phyloP scores from a whole-genome alignment of 2,113 vertebrate genomes.

The Xyliphius kryptos region DNA sequence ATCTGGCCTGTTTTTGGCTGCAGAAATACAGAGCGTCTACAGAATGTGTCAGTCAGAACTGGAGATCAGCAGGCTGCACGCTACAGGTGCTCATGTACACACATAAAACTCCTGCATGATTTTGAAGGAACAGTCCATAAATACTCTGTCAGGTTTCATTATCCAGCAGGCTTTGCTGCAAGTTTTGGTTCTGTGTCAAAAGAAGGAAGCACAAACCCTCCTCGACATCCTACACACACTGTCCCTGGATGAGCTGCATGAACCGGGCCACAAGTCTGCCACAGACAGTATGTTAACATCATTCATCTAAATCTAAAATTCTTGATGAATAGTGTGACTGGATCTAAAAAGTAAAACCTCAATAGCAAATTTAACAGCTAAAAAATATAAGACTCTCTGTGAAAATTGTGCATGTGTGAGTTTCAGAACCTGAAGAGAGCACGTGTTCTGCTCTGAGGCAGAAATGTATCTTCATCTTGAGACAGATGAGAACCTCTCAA shows the following conservation, averaged over 20 bases:
- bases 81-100: slow-evolving; percentile 51
- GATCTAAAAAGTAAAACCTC: no score
- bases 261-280: slow-evolving; percentile 10
- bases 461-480: slow-evolving; percentile 24
- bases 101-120: background rate
- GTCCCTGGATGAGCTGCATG: slow-evolving; percentile 51
- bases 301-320: no score
- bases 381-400: background rate
- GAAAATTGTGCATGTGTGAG: slow-evolving; percentile 14
- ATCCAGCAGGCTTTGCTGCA: slow-evolving; percentile 49
- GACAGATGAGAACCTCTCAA: slow-evolving; percentile 19
- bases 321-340: no score
- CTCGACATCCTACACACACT: slow-evolving; percentile 50
- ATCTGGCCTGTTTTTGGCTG: slow-evolving; percentile 52
- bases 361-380: no score
- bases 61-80: slow-evolving; percentile 25
- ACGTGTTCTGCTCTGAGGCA: slow-evolving; percentile 4
- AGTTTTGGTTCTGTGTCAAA: slow-evolving; percentile 57
- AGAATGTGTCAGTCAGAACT: slow-evolving; percentile 13
- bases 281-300: slow-evolving; percentile 35
- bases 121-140: background rate
- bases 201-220: slow-evolving; percentile 58
- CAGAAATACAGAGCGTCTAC: slow-evolving; percentile 20
- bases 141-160: background rate
- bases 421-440: slow-evolving; percentile 7